A percentile compares a stretch with the other conserved stretches of the same genome.
phyloP scores from a whole-genome alignment of 2,888 invertebrate genomes.

The Drosophila nr. perissopoda region DNA sequence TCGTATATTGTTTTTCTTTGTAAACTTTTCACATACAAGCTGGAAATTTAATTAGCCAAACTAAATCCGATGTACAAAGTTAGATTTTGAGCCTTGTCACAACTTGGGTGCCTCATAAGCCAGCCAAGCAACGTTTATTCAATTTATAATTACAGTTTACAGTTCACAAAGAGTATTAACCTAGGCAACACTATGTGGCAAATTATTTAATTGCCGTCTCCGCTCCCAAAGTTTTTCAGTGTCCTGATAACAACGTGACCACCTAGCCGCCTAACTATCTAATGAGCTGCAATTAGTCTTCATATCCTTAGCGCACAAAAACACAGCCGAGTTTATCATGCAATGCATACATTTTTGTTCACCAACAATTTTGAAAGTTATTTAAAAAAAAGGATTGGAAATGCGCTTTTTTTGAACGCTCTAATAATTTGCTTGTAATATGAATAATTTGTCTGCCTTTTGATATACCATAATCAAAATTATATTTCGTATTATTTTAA shows the following conservation, averaged over 20 bases:
- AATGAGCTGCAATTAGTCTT: constrained; percentile 66
- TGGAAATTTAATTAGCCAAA: constrained; percentile 75
- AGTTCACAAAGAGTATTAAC: constrained; percentile 7
- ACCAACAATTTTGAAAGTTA: constrained; percentile 16
- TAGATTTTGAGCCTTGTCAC: constrained; percentile 34
- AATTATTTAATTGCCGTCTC: constrained; percentile 51
- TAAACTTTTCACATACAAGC: constrained; percentile 59
- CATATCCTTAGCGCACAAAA: constrained; percentile 30
- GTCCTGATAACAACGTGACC: constrained; percentile 47
- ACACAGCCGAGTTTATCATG: constrained; percentile 42
- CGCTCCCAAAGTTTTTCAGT: constrained; percentile 41
- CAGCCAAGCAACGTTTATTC: constrained; percentile 2
- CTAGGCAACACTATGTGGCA: constrained; percentile 9
- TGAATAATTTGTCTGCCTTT: background rate
- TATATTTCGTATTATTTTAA: background rate
- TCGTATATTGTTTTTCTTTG: constrained; percentile 44
- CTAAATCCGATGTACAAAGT: constrained; percentile 36
- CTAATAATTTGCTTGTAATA: background rate
- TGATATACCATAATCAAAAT: background rate
- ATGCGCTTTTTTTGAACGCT: constrained; percentile 3
- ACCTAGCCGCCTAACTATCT: constrained; percentile 34
- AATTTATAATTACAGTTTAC: constrained; percentile 34
- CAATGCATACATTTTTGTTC: constrained; percentile 32
- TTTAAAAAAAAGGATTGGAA: background rate
- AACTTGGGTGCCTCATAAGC: constrained; percentile 12